Evolutionary conservation across 2,113 vertebrate genomes (phyloP).

Genomic region (Osmerus eperlanus): DNA sequence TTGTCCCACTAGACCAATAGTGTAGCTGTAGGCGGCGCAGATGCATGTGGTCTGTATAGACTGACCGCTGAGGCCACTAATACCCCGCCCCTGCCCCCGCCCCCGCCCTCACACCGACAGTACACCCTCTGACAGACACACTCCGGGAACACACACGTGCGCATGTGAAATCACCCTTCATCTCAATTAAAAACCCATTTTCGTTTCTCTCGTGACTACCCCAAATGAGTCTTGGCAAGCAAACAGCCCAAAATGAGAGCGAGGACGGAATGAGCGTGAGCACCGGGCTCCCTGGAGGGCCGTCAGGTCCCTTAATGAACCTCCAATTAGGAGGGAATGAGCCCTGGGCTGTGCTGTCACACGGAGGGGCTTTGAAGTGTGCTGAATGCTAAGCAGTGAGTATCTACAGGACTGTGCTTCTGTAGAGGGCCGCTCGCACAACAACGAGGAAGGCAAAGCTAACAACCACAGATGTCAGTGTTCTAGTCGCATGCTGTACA

Average conservation of each 20-base stretch:
- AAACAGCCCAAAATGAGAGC: conserved; percentile 54
- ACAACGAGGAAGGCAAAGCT: conserved; percentile 16
- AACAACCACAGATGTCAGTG: too few species aligned
- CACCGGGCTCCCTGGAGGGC: conserved; percentile 48
- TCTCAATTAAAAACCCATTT: conserved; percentile 68
- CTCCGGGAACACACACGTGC: conserved; percentile 33
- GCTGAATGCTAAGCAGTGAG: conserved; percentile 60
- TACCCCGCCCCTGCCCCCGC: conserved; percentile 5
- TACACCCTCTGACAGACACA: conserved; percentile 45
- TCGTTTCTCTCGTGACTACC: conserved; percentile 47
- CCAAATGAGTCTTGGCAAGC: conserved; percentile 55
- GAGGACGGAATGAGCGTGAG: too few species aligned
- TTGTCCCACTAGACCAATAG: conserved; percentile 23
- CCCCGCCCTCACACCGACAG: conserved; percentile 24
- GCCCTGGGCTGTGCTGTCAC: conserved; percentile 61
- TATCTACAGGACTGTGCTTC: conserved; percentile 31
- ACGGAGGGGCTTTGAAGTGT: conserved; percentile 61
- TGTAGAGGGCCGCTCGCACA: conserved; percentile 41
- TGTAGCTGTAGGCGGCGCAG: conserved; percentile 43
- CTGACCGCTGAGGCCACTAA: not conserved
- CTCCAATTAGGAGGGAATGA: conserved; percentile 69
- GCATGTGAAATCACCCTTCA: conserved; percentile 42
- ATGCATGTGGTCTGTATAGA: conserved; percentile 29
- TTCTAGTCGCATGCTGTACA: too few species aligned
- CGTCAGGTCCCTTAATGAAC: conserved; percentile 67